Conservation (phyloP, 1,140 invertebrate genomes). For the Dreissena polymorpha region DNA sequence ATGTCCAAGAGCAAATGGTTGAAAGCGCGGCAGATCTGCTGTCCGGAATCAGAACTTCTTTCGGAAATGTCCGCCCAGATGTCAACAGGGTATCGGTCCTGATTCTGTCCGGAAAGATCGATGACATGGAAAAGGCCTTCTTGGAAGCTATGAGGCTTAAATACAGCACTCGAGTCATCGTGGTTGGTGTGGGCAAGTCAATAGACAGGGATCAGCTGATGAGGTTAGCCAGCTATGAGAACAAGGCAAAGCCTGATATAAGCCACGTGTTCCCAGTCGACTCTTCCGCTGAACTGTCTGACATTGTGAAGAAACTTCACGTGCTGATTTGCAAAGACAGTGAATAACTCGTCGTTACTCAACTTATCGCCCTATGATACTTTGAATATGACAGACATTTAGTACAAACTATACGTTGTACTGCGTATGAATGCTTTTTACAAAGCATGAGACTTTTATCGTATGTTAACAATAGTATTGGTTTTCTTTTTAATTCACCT, state of each 20-base stretch:
- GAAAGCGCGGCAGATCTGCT: background rate
- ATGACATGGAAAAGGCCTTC: background rate
- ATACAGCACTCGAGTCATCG: background rate
- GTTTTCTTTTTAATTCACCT: too few species aligned
- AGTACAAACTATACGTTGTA: too few species aligned
- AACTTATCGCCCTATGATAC: too few species aligned
- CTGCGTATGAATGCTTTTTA: too few species aligned
- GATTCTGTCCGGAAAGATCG: constrained; percentile 5
- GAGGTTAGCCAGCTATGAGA: constrained; percentile 18
- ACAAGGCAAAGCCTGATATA: constrained; percentile 15
- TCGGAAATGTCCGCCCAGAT: background rate
- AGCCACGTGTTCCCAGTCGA: constrained; percentile 24
- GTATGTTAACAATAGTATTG: too few species aligned
- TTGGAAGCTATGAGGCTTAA: background rate
- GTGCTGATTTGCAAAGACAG: constrained; percentile 11
- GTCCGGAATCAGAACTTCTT: background rate
- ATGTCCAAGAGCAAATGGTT: background rate
- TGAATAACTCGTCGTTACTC: too few species aligned
- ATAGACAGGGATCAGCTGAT: background rate
- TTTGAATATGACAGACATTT: too few species aligned
- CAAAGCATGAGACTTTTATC: too few species aligned
- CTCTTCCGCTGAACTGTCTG: background rate
- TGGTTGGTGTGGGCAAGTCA: constrained; percentile 20
- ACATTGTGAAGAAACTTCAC: constrained; percentile 20
- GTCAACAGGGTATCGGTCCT: background rate